Base-by-base conservation (phyloP, 2,888 invertebrate genomes). In the Macaria liturata region DNA sequence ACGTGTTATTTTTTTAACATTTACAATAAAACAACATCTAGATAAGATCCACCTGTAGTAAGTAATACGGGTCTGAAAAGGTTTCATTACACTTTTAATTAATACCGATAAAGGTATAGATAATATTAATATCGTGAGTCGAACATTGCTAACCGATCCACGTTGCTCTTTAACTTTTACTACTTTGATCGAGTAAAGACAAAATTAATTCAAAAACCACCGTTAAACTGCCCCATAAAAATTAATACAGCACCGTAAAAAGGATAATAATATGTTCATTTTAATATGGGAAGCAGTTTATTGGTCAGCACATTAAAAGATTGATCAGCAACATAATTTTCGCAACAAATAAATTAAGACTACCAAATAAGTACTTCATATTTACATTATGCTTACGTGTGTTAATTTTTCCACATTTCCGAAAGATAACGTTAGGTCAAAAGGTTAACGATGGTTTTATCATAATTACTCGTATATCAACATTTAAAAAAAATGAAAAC, bases 251-350 rank as follows among this genome's bases (percentile, higher is more conserved):
- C 69, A 63, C 74, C 67, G 74, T 83, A 79, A 84, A 83, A 72
- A 76, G 76, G 80, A 76, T 79, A 88, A 84, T 83, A 88, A 88
- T 86, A 86, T 83, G 83, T 86, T 81, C 83, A 86, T 89, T 56
- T 88, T 84, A 78, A 86, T 1, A 20, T 20, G 20, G 20, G 20
- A 20, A 20, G 20, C 20, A 20, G 1, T 20, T 20, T 20, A 20
- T 20, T 20, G 20, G 20, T 20, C 20, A 20, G 20, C 20, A 20
- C 20, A 20, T 20, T 20, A 20, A 20, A 20, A 20, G 20, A 20
- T 20, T 20, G 20, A 20, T 20, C 20, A 20, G 20, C 20, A 20
- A 20, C 20, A 20, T 20, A 20, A 2, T 20, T 20, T 20, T 20
- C 1, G 20, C 20, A 20, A 20, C 20, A 20, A 20, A 20, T 20